Evolutionary conservation across 2,888 invertebrate species (phyloP), one percentile per base, ranked within the genome.

Genomic region (Trichacis sp.): DNA sequence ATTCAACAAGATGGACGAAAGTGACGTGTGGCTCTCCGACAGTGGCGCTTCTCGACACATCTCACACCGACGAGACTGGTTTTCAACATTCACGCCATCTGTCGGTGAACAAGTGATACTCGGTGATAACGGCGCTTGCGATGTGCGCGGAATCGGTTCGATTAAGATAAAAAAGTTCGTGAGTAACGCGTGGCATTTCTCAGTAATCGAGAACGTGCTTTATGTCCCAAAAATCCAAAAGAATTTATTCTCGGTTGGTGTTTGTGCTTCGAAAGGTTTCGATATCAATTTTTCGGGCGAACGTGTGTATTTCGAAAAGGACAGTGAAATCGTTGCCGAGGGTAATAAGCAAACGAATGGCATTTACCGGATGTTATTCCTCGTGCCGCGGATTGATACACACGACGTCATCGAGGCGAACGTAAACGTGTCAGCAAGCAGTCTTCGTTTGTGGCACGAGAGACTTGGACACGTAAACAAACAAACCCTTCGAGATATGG

Each of bases 11-110:
- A 46, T 12, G 17, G 63, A 68, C 29, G 36, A 14, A 6, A 49
- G 40, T 1, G 70, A 73, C 11, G 57, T 63, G 11, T 73, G 71
- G 72, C n/a, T 73, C 8, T 52, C 59, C 29, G 70, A 72, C 48
- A 73, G 72, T 43, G 70, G 72, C 6, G 71, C 68, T 5, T 73
- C 70, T 0, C 38, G 55, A n/a, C 73, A 75, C 30, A 70, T 74
- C 0, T 66, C 70, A 9, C 64, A 36, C 43, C 59, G 68, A 46
- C 51, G 60, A 2, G 72, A 73, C 1, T 73, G 71, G 70, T n/a
- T n/a, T n/a, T n/a, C n/a, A n/a, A n/a, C n/a, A n/a, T n/a, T n/a
- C n/a, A n/a, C n/a, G n/a, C n/a, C 50, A 9, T 14, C 20, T 12
- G 36, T 36, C 15, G 59, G 53, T 2, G 64, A 61, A 4, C 20